Evolutionary conservation across 2,113 vertebrate genomes (phyloP).

Genomic region (Tricholaema leucomelas): DNA sequence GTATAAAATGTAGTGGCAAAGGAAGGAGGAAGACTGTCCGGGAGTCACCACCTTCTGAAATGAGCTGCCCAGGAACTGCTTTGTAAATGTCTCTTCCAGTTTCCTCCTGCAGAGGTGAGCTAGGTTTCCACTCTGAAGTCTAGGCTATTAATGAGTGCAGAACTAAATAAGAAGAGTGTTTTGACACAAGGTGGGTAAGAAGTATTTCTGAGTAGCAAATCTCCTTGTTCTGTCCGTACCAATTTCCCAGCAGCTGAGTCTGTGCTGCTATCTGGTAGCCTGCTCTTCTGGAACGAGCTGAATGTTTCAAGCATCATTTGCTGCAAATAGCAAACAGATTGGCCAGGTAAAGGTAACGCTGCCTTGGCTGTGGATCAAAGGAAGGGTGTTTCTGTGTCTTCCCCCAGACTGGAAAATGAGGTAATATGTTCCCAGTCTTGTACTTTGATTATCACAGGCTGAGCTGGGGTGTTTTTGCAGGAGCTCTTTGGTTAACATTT

Average conservation of each 20-base stretch:
- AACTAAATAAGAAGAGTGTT: background rate
- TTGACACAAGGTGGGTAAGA: background rate
- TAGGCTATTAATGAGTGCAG: background rate
- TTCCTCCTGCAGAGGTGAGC: background rate
- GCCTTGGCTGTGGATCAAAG: background rate
- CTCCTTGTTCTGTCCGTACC: background rate
- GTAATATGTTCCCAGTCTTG: background rate
- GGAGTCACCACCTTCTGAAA: background rate
- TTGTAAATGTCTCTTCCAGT: background rate
- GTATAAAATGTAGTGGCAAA: background rate
- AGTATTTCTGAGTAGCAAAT: background rate
- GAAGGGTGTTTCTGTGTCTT: background rate
- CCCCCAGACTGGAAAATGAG: constrained; percentile 6
- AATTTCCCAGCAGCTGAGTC: rapidly evolving
- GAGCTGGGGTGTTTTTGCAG: background rate
- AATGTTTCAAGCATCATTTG: background rate
- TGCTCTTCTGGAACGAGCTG: background rate
- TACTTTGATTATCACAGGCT: background rate
- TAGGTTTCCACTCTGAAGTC: background rate
- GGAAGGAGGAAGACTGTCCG: background rate
- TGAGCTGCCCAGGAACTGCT: background rate
- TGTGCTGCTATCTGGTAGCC: background rate
- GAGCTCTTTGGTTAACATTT: constrained; percentile 5
- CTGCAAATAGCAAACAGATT: background rate
- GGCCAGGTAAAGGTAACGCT: background rate